A percentile compares a stretch with the other conserved stretches of the same genome.
Evolutionary conservation across 2,888 invertebrate species (phyloP).

Genomic region (Arctia plantaginis): DNA sequence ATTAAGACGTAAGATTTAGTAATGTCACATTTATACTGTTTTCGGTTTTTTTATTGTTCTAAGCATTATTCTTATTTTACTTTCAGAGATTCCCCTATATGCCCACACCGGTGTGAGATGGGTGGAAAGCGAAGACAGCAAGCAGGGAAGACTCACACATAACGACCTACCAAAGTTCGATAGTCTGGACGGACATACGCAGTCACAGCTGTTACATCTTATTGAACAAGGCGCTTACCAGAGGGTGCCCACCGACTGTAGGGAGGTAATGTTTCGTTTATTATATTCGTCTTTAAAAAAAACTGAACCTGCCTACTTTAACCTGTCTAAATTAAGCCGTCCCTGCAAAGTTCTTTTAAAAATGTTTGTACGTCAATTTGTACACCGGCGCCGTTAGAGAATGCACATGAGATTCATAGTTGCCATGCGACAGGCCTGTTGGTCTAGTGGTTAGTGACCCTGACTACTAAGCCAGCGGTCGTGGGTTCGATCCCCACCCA

Average conservation of each 20-base stretch:
- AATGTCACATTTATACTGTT: background rate
- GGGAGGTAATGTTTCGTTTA: constrained; percentile 83
- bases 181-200: constrained; percentile 93
- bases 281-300: background rate
- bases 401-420: too few relatives aligned
- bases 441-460: too few relatives aligned
- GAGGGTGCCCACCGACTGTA: constrained; percentile 89
- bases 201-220: constrained; percentile 90
- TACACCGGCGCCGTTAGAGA: too few relatives aligned
- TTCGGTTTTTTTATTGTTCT: background rate
- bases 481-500: too few relatives aligned
- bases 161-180: constrained; percentile 86
- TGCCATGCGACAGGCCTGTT: too few relatives aligned
- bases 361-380: too few relatives aligned
- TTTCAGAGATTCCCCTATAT: constrained; percentile 84
- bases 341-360: too few relatives aligned
- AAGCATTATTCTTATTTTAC: background rate
- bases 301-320: too few relatives aligned
- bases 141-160: constrained; percentile 53
- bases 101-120: constrained; percentile 79
- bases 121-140: constrained; percentile 65
- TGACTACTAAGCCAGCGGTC: too few relatives aligned
- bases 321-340: too few relatives aligned
- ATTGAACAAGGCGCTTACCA: constrained; percentile 92
- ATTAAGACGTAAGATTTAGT: too few relatives aligned